Percentiles rank a stretch among this genome's conserved stretches.
Evolutionary conservation across 1,140 invertebrate species (phyloP).

Genomic region (Belonocnema kinseyi): DNA sequence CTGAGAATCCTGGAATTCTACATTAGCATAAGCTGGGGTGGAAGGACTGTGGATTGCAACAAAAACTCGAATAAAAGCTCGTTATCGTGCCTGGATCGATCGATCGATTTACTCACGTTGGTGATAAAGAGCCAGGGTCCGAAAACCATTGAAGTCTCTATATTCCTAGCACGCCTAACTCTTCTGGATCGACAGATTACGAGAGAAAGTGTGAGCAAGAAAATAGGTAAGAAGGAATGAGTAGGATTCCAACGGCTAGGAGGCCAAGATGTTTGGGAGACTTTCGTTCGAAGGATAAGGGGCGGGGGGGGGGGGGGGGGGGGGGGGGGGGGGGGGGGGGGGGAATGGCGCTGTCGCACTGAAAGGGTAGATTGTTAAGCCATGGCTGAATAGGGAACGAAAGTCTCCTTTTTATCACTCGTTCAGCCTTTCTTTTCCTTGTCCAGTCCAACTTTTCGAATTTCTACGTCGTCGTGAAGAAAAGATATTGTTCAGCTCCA

Average conservation of each 20-base stretch:
- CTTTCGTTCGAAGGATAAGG: conserved; percentile 24
- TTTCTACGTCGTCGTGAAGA: conserved; percentile 64
- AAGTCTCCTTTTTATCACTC: conserved; percentile 56
- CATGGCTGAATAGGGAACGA: conserved; percentile 59
- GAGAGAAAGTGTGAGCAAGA: conserved; percentile 19
- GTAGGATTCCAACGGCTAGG: conserved; percentile 13
- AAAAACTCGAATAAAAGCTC: not conserved
- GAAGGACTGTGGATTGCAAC: not conserved
- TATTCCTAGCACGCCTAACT: conserved; percentile 52
- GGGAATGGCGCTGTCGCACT: conserved; percentile 40
- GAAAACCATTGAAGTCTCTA: conserved; percentile 16
- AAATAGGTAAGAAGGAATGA: conserved; percentile 30
- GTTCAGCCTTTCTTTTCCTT: conserved; percentile 56
- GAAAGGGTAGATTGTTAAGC: conserved; percentile 69
- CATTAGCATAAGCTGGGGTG: not conserved
- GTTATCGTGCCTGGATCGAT: conserved; percentile 27
- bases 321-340: not conserved
- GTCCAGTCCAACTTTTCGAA: conserved; percentile 56
- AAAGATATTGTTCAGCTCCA: conserved; percentile 64
- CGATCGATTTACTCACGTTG: conserved; percentile 34
- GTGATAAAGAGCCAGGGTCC: not conserved
- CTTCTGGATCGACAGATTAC: conserved; percentile 48
- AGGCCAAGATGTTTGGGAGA: conserved; percentile 6
- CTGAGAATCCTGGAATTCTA: not conserved
- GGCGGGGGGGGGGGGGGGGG: not conserved